phyloP scores from a whole-genome alignment of 2,113 vertebrate species.

The Psophia crepitans region DNA sequence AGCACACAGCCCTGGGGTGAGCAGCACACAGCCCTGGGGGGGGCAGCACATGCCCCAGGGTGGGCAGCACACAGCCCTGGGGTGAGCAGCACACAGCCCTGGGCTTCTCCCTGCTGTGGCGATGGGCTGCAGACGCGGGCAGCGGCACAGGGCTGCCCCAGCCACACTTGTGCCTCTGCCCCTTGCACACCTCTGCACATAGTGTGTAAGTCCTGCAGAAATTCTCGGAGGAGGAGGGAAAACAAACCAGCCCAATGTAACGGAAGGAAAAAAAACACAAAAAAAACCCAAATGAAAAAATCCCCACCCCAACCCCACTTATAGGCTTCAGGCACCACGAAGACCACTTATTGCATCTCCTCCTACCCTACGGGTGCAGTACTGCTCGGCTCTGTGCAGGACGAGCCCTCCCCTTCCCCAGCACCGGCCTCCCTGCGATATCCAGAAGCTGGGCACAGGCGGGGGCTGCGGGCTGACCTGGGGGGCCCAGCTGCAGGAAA shows the following conservation, averaged over 20 bases:
- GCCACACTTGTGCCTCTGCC: neutral
- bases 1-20: neutral
- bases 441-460: neutral
- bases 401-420: neutral
- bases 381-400: conserved; percentile 18
- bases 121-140: neutral
- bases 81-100: no score
- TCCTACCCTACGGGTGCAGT: conserved; percentile 3
- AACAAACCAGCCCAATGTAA: neutral
- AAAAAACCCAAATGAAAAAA: neutral
- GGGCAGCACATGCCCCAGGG: neutral
- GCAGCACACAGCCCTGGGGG: neutral
- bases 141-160: neutral
- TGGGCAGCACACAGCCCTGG: neutral
- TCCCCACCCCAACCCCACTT: neutral
- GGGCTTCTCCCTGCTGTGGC: neutral
- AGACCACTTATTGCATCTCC: conserved; percentile 57
- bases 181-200: neutral
- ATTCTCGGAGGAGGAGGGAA: neutral
- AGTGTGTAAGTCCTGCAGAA: neutral
- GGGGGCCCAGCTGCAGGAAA: neutral
- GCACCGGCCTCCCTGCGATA: neutral
- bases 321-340: conserved; percentile 57
- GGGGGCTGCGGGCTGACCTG: accelerated
- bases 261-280: neutral